Base-by-base conservation (phyloP, 1,140 invertebrate species). In the Drosophila kohkoa region DNA sequence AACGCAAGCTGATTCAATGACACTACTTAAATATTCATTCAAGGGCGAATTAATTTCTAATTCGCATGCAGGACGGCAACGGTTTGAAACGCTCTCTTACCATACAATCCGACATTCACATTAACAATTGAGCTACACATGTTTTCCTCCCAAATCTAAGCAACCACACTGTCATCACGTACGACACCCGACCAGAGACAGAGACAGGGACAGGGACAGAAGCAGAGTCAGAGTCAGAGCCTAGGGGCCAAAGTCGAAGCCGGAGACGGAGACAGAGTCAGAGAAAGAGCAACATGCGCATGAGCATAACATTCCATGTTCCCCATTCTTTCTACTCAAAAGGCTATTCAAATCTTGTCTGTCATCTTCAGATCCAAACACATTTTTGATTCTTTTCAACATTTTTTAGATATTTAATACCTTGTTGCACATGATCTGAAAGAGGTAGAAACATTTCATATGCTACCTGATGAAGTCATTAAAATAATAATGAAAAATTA, bases 81-180 rank as follows among this genome's bases (percentile, higher is more conserved):
- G 63, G 52, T 16, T 54, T 64, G 57, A 58, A 54, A 59, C 55
- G 60, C 69, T 70, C 74, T 41, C 35, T 38, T 38, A 10, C 35
- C 35, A 10, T 73, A 77, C 79, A 87, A 81, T 63, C 72, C 72
- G 77, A 82, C 76, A 73, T 81, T 77, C 87, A 86, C 76, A 75
- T 82, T 80, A 88, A 78, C 87, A 90, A 80, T 86, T 87, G 75
- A 91, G 80, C 81, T 91, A 90, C 87, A 90, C 88, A 87, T 90
- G 87, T 90, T 90, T 89, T 87, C 75, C 72, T 69, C 76, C 75
- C 77, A 90, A 90, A 90, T 90, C 87, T 81, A 83, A 80, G 80
- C 82, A 71, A 81, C 82, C 75, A 66, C 41, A 57, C 75, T 75
- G 75, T 66, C 70, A 82, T 80, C 87, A 90, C 87, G 87, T 90